These are phyloP conservation scores for Temnothorax curvispinosus DNA, from an alignment of 1,140 invertebrate species.

Conservation along the genomic window DNA sequence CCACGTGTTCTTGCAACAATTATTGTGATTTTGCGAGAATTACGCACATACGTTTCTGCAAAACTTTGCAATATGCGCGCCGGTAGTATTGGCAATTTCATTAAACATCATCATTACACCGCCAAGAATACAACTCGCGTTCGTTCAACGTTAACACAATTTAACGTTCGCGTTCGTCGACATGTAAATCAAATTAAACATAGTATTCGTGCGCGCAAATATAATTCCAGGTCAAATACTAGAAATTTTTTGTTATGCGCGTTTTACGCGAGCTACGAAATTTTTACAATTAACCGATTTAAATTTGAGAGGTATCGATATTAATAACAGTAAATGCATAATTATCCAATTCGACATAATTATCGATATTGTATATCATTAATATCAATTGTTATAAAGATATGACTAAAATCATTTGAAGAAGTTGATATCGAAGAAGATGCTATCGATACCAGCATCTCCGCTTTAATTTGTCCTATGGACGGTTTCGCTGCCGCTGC, in stretches of 20 bases:
- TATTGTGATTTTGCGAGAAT: background rate
- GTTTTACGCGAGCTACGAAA: background rate
- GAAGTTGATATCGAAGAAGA: background rate
- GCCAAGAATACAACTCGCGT: background rate
- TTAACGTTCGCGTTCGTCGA: background rate
- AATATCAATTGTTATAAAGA: no score
- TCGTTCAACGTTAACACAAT: background rate
- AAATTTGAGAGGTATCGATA: background rate
- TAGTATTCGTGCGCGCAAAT: background rate
- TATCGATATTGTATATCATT: background rate
- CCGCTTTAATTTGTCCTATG: background rate
- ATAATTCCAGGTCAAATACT: constrained; percentile 11
- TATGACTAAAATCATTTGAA: background rate
- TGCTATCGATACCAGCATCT: background rate
- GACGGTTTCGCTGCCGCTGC: background rate
- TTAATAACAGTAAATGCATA: background rate
- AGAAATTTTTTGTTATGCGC: background rate
- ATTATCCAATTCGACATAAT: background rate
- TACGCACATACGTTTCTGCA: background rate
- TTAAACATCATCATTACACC: background rate
- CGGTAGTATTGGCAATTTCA: background rate
- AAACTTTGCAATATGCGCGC: background rate
- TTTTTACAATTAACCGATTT: background rate
- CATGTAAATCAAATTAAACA: constrained; percentile 18
- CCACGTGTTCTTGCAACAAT: background rate